phyloP scores from a whole-genome alignment of 1,140 invertebrate species.

The Drosophila pseudoananassae region DNA sequence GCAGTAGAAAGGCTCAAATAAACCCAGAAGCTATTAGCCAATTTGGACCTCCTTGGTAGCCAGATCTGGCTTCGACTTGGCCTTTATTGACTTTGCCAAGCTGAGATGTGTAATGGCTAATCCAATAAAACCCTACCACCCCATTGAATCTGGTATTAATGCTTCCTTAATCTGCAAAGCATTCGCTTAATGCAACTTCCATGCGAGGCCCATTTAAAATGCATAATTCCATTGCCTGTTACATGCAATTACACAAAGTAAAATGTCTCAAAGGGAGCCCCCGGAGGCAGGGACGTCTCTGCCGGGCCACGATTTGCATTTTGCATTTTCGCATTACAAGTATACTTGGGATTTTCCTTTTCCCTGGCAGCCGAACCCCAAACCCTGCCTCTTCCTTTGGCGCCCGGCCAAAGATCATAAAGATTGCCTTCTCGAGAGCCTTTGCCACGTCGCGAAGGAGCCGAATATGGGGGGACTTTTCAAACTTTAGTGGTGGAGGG shows the following conservation, averaged over 20 bases:
- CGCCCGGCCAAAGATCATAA: conserved; percentile 63
- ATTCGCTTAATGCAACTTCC: conserved; percentile 24
- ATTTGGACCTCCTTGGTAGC: conserved; percentile 7
- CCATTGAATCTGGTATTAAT: conserved; percentile 1
- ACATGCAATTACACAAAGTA: conserved; percentile 70
- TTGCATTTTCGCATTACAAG: conserved; percentile 57
- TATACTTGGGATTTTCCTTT: conserved; percentile 24
- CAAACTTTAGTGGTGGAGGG: neutral
- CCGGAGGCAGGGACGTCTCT: neutral
- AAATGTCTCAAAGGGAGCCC: conserved; percentile 30
- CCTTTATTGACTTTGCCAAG: neutral
- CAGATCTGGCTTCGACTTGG: neutral
- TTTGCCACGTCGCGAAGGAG: conserved; percentile 61
- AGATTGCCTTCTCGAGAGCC: conserved; percentile 58
- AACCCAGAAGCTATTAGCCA: conserved; percentile 38
- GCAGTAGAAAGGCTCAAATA: conserved; percentile 26
- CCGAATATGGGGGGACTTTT: neutral
- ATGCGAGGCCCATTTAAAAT: conserved; percentile 51
- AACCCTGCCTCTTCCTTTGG: conserved; percentile 35
- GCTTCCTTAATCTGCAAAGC: conserved; percentile 8
- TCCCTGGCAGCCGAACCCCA: no score
- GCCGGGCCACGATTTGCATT: conserved; percentile 46
- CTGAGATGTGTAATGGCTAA: neutral
- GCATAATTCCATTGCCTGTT: conserved; percentile 68
- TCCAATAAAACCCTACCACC: neutral